A percentile compares a stretch with the other conserved stretches of the same genome.
These are phyloP conservation scores for Stegodyphus mimosarum DNA, from an alignment of 1,140 invertebrate genomes.

Conservation along the genomic window DNA sequence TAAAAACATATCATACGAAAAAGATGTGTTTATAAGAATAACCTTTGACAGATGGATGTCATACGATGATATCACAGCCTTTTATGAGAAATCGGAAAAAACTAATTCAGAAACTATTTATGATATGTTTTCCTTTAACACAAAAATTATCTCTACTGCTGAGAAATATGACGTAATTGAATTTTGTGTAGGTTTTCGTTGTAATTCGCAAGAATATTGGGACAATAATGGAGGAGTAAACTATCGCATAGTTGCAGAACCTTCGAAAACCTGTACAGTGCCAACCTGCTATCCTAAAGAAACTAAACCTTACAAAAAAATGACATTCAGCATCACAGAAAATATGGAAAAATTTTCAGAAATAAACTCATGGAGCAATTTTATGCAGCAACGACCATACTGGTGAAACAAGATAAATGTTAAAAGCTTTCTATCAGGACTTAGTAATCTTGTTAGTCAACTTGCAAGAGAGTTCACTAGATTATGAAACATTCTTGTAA, in stretches of 20 bases:
- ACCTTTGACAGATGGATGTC: constrained; percentile 84
- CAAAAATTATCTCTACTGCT: constrained; percentile 77
- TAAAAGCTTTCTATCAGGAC: too few relatives aligned
- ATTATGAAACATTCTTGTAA: too few relatives aligned
- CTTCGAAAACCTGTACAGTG: constrained; percentile 46
- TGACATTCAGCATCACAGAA: constrained; percentile 67
- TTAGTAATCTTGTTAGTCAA: too few relatives aligned
- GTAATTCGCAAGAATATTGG: constrained; percentile 82
- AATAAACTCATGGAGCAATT: constrained; percentile 79
- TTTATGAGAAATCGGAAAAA: constrained; percentile 73
- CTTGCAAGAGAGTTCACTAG: too few relatives aligned
- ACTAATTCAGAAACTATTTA: constrained; percentile 69
- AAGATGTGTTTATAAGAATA: constrained; percentile 83
- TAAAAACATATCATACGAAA: constrained; percentile 87
- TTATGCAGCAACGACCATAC: constrained; percentile 76
- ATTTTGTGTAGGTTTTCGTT: constrained; percentile 88
- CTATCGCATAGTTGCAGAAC: constrained; percentile 72
- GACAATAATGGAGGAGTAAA: constrained; percentile 87
- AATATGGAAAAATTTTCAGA: constrained; percentile 75
- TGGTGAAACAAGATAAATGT: constrained; percentile 72
- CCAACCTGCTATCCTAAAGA: not conserved
- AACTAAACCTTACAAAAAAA: constrained; percentile 7
- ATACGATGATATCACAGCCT: constrained; percentile 80
- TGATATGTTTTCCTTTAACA: constrained; percentile 91
- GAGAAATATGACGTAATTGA: constrained; percentile 76